These are phyloP conservation scores for Fistularia tabacaria DNA, from an alignment of 2,797 vertebrate genomes.

Conservation along the genomic window DNA sequence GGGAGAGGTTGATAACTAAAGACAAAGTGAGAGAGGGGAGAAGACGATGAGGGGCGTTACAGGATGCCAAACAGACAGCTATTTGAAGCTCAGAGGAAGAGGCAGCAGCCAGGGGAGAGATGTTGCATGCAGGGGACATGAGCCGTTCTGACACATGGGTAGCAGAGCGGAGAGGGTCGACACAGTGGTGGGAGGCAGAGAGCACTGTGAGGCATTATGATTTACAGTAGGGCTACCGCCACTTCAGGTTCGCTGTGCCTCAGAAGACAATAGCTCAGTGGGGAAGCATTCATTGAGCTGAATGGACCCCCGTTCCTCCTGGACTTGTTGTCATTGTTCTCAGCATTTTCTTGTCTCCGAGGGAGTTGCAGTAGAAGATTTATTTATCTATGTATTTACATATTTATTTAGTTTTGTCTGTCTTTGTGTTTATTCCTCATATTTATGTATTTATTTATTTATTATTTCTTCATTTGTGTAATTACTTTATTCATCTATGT, in stretches of 20 bases:
- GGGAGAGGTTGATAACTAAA: constrained; percentile 48
- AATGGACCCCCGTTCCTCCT: constrained; percentile 9
- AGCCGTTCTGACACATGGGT: constrained; percentile 64
- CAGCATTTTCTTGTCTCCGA: neutral
- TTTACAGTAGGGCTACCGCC: constrained; percentile 54
- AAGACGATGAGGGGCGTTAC: constrained; percentile 29
- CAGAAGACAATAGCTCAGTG: constrained; percentile 40
- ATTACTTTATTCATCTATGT: too few species aligned
- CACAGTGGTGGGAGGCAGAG: constrained; percentile 51
- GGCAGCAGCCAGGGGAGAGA: constrained; percentile 70
- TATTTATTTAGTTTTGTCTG: too few species aligned
- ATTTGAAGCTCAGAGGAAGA: constrained; percentile 65
- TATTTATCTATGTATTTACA: too few species aligned
- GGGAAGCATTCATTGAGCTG: constrained; percentile 45
- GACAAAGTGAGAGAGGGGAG: constrained; percentile 57
- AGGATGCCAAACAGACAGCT: constrained; percentile 60
- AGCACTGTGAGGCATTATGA: constrained; percentile 54
- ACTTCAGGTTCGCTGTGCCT: constrained; percentile 52
- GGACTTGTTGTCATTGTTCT: constrained; percentile 34
- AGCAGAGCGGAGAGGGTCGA: constrained; percentile 55
- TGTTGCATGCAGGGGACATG: constrained; percentile 51
- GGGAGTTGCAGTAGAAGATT: too few species aligned
- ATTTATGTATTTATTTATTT: too few species aligned
- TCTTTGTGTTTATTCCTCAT: too few species aligned
- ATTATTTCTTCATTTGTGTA: too few species aligned